Evolutionary conservation across 2,888 invertebrate genomes (phyloP), one percentile per base, ranked within the genome.

Genomic region (Lasioglossum pauxillum): DNA sequence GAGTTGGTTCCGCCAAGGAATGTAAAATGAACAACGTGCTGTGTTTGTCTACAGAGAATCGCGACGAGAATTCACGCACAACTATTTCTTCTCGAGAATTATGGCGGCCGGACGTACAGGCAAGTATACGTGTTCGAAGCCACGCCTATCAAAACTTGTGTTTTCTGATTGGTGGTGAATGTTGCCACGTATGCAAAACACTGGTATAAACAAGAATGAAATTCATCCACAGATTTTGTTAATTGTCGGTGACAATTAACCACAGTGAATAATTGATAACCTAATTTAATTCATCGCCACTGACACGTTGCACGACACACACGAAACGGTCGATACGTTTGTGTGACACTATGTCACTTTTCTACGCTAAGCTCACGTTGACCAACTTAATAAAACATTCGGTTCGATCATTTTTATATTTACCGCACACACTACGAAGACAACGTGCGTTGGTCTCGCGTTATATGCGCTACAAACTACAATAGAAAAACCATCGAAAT

Each of bases 121-220:
- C 83, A 88, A 88, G 87, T 88, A 83, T 92, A 89, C 89, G 85
- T 84, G 89, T 90, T 91, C 79, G 84, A 94, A 93, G 92, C 94
- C 94, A 94, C 94, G 94, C 94, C 94, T 93, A 94, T 94, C 89
- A 78, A 86, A 90, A 87, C 91, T 85, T 89, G 85, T 78, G 88
- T 84, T 78, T 88, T 82, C 89, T 89, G 90, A 94, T 94, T 94
- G 94, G 94, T 80, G 84, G 82, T 78, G 69, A 80, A 82, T 85
- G 79, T 85, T 94, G 94, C 94, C 94, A 94, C 94, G 94, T 94
- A 94, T 93, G 93, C 94, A 94, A 89, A 82, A 75, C 76, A 81
- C 35, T 77, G 31, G 57, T 72, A 35, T 75, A 82, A 83, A 71
- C 67, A 19, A 82, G 44, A 79, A 71, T 79, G 77, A 80, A 80